Conservation (phyloP, 2,113 vertebrate genomes). For the Empidonax alnorum region DNA sequence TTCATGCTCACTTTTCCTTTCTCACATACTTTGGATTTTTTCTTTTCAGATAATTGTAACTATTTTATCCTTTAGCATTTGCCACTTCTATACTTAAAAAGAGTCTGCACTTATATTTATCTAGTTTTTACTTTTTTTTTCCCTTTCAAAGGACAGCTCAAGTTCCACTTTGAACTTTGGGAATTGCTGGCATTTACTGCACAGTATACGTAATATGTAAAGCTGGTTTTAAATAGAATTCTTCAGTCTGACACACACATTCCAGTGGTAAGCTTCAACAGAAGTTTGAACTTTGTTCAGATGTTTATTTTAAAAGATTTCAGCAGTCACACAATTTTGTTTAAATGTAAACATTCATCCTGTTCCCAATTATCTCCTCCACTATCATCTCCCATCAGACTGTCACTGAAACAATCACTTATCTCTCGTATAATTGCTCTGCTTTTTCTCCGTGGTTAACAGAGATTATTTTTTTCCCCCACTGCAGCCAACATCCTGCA, state of each 20-base stretch:
- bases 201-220: not conserved
- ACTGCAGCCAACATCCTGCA: not conserved
- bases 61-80: not conserved
- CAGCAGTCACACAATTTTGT: not conserved
- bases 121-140: not conserved
- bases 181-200: not conserved
- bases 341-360: not conserved
- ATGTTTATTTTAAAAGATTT: slow-evolving; percentile 1
- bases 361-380: not conserved
- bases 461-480: not conserved
- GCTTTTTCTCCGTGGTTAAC: not conserved
- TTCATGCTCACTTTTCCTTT: not conserved
- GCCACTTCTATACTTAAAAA: not conserved
- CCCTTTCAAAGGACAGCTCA: not conserved
- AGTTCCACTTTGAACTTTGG: not conserved
- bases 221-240: not conserved
- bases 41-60: not conserved
- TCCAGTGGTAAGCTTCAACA: not conserved
- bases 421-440: not conserved
- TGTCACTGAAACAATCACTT: not conserved
- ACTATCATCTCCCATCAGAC: not conserved
- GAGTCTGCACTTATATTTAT: not conserved
- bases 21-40: not conserved
- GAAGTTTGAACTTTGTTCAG: not conserved
- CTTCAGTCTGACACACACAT: not conserved